Base-by-base conservation (phyloP, 2,113 vertebrate species). In the Todiramphus saurophagus region DNA sequence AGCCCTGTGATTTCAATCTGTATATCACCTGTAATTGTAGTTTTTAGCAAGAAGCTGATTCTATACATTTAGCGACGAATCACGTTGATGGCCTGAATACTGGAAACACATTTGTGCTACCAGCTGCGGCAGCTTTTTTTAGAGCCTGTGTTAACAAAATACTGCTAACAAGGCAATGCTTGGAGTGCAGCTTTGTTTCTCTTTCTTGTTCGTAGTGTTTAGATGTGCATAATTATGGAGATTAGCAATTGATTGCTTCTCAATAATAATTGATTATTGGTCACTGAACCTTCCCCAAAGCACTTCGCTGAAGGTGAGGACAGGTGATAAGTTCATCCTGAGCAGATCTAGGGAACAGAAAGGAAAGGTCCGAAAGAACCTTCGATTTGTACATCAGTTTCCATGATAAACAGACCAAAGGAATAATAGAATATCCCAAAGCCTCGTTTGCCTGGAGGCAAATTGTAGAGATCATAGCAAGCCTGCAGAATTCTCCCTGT, bases 21-120 rank as follows among this genome's bases (percentile, higher is more conserved):
- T 99, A 99, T 99, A 99, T 99, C 99, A 99, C 99, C 99, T 99
- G 99, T 99, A 99, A 99, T 99, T 99, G 99, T 99, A 99, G 99
- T 99, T 99, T 99, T 99, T 99, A 99, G 99, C 98, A 96, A 98
- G 98, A 98, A 98, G 98, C 98, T 99, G 99, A 99, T 99, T 99
- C 99, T 99, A 99, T 99, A 99, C 99, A 99, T 99, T 99, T 99
- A 99, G 98, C 98, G 97, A 98, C 98, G 98, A 98, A 98, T 99
- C 98, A 98, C 97, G 97, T 98, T 98, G 98, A 98, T 98, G 98
- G 98, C 97, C 98, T 98, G 98, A 98, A 98, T 98, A 97, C 98
- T 98, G 98, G 98, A 98, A 99, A 98, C 98, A 98, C 98, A 98
- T 99, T 98, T 98, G 98, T 98, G 98, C 97, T 98, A 98, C 99